Percentiles rank a stretch among this genome's conserved stretches.
Evolutionary conservation across 2,113 vertebrate genomes (phyloP).

Genomic region (Tenebrosternarchus preto): DNA sequence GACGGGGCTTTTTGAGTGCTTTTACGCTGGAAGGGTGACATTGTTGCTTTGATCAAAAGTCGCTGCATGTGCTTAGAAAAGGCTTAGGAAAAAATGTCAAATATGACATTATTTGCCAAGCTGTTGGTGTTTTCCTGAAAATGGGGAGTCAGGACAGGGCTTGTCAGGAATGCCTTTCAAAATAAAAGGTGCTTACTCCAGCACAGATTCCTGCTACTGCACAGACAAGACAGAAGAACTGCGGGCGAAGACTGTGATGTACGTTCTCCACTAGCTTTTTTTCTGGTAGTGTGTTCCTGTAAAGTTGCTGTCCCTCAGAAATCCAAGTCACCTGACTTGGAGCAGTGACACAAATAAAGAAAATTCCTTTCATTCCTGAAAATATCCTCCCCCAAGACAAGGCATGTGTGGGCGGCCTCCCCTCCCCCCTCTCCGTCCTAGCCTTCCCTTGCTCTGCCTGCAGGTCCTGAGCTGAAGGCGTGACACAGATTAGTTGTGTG

Average conservation of each 20-base stretch:
- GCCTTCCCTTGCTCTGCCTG: slow-evolving; percentile 35
- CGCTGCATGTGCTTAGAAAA: background rate
- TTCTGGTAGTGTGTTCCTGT: background rate
- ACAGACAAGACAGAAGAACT: background rate
- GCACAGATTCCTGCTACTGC: slow-evolving; percentile 18
- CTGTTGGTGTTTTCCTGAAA: slow-evolving; percentile 23
- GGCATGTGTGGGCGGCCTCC: slow-evolving; percentile 54
- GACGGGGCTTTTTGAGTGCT: background rate
- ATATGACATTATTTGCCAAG: slow-evolving; percentile 21
- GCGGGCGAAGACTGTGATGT: background rate
- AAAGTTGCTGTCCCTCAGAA: slow-evolving; percentile 36
- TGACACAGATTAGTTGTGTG: slow-evolving; percentile 57
- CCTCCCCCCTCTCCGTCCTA: slow-evolving; percentile 40
- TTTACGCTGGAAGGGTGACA: background rate
- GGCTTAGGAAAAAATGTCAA: background rate
- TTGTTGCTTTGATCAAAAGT: background rate
- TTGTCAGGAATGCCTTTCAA: slow-evolving; percentile 58
- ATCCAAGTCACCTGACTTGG: slow-evolving; percentile 55
- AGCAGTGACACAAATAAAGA: slow-evolving; percentile 49
- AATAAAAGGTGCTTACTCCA: slow-evolving; percentile 38
- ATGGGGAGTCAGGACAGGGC: slow-evolving; percentile 58
- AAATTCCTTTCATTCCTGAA: slow-evolving; percentile 60
- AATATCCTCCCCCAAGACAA: slow-evolving; percentile 57
- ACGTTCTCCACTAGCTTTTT: background rate
- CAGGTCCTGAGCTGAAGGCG: slow-evolving; percentile 44